Percentiles rank a stretch among this genome's conserved stretches.
phyloP scores from a whole-genome alignment of 2,113 vertebrate species.

The Ceuthmochares aereus region DNA sequence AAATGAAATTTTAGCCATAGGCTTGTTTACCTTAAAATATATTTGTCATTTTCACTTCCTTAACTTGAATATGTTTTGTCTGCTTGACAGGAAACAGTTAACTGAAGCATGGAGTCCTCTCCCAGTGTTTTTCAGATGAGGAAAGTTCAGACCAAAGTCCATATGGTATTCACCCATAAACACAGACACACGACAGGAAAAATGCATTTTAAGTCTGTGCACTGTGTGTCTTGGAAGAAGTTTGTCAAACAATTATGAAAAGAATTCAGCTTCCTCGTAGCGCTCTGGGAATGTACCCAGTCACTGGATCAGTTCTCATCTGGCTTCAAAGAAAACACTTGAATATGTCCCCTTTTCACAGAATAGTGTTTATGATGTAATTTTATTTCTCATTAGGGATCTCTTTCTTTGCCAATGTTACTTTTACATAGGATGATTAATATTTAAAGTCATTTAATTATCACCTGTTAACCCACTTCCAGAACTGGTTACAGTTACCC shows the following conservation, averaged over 20 bases:
- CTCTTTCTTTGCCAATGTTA: constrained; percentile 19
- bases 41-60: constrained; percentile 21
- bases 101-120: constrained; percentile 7
- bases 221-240: constrained; percentile 13
- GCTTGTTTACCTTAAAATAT: constrained; percentile 5
- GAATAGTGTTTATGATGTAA: constrained; percentile 25
- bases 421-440: constrained; percentile 56
- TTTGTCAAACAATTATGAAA: constrained; percentile 46
- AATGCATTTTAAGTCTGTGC: constrained; percentile 32
- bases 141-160: constrained; percentile 38
- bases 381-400: constrained; percentile 31
- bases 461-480: constrained; percentile 40
- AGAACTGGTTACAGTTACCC: background rate
- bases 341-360: background rate
- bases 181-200: constrained; percentile 25
- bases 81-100: constrained; percentile 41
- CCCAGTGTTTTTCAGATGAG: background rate
- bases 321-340: constrained; percentile 37
- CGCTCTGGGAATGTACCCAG: constrained; percentile 21
- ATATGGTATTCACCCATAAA: constrained; percentile 25
- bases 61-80: constrained; percentile 4
- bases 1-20: constrained; percentile 9
- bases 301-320: background rate
- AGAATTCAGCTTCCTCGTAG: constrained; percentile 2
- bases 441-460: constrained; percentile 58